Evolutionary conservation across 2,797 vertebrate species (phyloP).

Genomic region (Trematomus bernacchii): DNA sequence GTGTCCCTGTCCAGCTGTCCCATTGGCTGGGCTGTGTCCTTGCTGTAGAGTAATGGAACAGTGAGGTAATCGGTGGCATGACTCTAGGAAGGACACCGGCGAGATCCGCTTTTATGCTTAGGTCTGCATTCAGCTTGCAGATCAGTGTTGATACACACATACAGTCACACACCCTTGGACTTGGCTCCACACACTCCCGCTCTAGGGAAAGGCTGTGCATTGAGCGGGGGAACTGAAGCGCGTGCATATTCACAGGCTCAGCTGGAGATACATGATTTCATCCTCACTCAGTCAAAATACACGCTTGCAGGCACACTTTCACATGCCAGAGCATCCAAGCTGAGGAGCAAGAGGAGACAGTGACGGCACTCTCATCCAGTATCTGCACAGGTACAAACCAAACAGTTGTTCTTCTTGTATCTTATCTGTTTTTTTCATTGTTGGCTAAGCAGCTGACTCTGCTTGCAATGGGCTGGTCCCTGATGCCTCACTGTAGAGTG

Average conservation of each 20-base stretch:
- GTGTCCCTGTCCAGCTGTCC: slow-evolving; percentile 56
- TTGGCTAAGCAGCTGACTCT: slow-evolving; percentile 15
- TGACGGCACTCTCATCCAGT: slow-evolving; percentile 46
- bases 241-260: slow-evolving; percentile 67
- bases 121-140: slow-evolving; percentile 78
- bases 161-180: slow-evolving; percentile 29
- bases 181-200: slow-evolving; percentile 52
- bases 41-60: slow-evolving; percentile 41
- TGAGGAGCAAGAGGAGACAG: slow-evolving; percentile 56
- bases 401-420: slow-evolving; percentile 38
- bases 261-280: slow-evolving; percentile 55
- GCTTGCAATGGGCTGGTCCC: slow-evolving; percentile 32
- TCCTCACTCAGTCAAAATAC: slow-evolving; percentile 53
- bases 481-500: slow-evolving; percentile 8
- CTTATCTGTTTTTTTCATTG: not conserved
- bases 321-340: slow-evolving; percentile 68
- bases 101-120: slow-evolving; percentile 84
- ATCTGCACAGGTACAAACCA: slow-evolving; percentile 77
- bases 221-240: slow-evolving; percentile 65
- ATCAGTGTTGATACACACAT: slow-evolving; percentile 58
- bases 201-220: slow-evolving; percentile 66
- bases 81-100: slow-evolving; percentile 70
- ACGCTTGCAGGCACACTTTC: slow-evolving; percentile 59
- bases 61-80: slow-evolving; percentile 72
- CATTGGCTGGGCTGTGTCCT: slow-evolving; percentile 48